A percentile compares a stretch with the other conserved stretches of the same genome.
phyloP scores from a whole-genome alignment of 2,113 vertebrate species.

The Malaclemys terrapin region DNA sequence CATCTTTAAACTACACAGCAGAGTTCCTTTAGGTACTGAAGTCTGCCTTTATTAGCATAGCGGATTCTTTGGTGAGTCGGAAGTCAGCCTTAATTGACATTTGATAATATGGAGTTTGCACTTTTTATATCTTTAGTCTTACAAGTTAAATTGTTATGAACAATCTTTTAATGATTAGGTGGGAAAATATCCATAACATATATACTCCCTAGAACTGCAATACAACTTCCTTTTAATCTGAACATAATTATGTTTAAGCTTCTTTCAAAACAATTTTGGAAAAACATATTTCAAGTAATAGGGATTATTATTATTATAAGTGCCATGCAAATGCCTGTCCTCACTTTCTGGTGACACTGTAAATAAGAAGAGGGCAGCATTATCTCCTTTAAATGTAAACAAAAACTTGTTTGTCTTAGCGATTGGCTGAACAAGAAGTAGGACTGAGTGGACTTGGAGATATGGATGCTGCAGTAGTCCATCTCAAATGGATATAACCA shows the following conservation, averaged over 20 bases:
- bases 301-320: not conserved
- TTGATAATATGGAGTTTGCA: not conserved
- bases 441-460: no score
- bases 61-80: not conserved
- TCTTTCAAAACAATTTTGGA: not conserved
- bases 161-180: not conserved
- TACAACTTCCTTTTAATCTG: not conserved
- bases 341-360: no score
- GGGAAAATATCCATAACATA: not conserved
- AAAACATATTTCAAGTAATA: not conserved
- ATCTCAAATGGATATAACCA: no score
- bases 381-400: no score
- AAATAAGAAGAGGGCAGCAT: no score
- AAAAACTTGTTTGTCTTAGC: no score
- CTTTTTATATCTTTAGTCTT: not conserved
- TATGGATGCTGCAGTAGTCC: no score
- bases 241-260: not conserved
- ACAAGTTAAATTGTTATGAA: not conserved
- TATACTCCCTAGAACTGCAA: not conserved
- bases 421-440: no score
- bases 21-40: not conserved
- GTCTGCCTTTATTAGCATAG: not conserved
- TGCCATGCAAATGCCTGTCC: no score
- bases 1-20: not conserved
- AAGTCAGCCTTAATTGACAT: not conserved